Evolutionary conservation across 2,113 vertebrate species (phyloP).

Genomic region (Laticauda laticaudata): DNA sequence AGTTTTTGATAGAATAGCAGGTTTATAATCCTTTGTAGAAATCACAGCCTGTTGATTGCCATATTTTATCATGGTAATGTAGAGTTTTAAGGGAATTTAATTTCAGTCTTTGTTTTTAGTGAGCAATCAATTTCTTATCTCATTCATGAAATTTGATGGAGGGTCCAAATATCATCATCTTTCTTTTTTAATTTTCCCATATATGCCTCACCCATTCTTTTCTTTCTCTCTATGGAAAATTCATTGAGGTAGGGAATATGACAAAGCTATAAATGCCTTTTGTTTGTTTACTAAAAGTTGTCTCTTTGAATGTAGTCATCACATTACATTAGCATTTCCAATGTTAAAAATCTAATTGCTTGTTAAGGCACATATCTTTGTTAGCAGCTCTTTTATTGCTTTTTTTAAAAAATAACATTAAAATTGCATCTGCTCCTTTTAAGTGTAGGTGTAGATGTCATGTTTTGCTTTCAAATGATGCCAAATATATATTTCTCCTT

Average conservation of each 20-base stretch:
- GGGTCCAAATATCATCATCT: neutral
- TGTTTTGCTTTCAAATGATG: neutral
- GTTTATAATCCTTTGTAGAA: neutral
- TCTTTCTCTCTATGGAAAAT: neutral
- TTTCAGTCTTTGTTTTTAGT: neutral
- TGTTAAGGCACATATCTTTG: no score
- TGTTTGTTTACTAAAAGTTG: neutral
- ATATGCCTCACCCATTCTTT: neutral
- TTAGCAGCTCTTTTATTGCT: neutral
- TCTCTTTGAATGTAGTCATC: neutral
- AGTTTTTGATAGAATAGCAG: neutral
- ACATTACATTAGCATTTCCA: neutral
- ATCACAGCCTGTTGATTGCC: neutral
- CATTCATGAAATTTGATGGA: neutral
- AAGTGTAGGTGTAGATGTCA: neutral
- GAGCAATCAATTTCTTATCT: neutral
- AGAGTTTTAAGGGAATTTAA: neutral
- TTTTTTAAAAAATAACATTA: neutral
- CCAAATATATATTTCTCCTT: neutral
- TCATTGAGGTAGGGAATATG: neutral
- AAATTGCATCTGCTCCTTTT: neutral
- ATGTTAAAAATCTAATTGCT: neutral
- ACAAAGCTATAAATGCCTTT: neutral
- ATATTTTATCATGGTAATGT: neutral
- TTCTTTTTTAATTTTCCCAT: neutral